These are phyloP conservation scores for Leptura quadrifasciata DNA, from an alignment of 2,888 invertebrate genomes.

Conservation along the genomic window DNA sequence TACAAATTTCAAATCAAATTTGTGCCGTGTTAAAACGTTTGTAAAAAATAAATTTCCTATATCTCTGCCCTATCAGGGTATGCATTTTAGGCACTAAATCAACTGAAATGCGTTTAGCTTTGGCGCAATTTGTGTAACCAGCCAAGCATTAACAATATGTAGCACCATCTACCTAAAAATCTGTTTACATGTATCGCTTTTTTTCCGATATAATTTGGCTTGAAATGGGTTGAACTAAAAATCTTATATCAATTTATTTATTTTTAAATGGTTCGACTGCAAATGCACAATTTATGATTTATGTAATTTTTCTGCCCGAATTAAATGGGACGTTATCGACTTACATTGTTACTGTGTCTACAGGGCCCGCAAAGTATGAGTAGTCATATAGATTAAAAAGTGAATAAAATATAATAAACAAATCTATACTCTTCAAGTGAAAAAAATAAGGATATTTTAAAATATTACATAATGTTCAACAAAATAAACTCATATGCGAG, in stretches of 20 bases:
- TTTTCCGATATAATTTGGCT: constrained; percentile 18
- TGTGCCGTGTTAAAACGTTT: constrained; percentile 44
- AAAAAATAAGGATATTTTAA: too few relatives aligned
- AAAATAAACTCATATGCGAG: too few relatives aligned
- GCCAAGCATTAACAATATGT: constrained; percentile 44
- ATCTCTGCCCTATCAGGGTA: constrained; percentile 47
- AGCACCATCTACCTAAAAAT: constrained; percentile 47
- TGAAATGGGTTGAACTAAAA: background rate
- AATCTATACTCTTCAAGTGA: too few relatives aligned
- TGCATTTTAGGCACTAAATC: constrained; percentile 53
- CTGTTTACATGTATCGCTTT: constrained; percentile 23
- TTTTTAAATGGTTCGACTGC: background rate
- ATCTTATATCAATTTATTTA: background rate
- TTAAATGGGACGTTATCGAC: background rate
- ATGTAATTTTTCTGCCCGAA: background rate
- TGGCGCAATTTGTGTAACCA: constrained; percentile 50
- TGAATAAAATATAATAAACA: too few relatives aligned
- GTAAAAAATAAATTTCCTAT: constrained; percentile 46
- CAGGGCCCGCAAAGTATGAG: too few relatives aligned
- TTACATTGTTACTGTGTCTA: too few relatives aligned
- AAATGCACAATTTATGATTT: background rate
- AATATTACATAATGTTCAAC: too few relatives aligned
- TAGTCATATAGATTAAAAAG: too few relatives aligned
- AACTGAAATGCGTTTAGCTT: constrained; percentile 49
- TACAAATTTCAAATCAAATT: constrained; percentile 38